These are phyloP conservation scores for Lepus oiostolus DNA, from an alignment of 2,797 vertebrate species.

Conservation along the genomic window DNA sequence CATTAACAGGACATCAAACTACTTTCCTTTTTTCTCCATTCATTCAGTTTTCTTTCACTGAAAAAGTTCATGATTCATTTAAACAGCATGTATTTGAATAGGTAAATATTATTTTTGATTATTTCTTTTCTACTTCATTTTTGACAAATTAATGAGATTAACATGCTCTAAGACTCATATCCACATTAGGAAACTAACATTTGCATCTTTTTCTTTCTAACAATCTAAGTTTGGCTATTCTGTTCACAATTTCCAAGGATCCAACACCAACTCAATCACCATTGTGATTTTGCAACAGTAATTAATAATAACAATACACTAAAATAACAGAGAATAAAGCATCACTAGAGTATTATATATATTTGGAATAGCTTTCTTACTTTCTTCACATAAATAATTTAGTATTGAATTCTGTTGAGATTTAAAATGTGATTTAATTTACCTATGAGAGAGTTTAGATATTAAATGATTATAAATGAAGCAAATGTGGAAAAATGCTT, in stretches of 20 bases:
- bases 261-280: not conserved
- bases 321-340: conserved; percentile 19
- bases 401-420: conserved; percentile 51
- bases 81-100: conserved; percentile 76
- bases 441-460: not conserved
- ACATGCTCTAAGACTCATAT: conserved; percentile 55
- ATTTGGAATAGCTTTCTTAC: conserved; percentile 10
- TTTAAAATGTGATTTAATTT: conserved; percentile 51
- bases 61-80: conserved; percentile 78
- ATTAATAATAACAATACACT: conserved; percentile 31
- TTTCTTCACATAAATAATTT: conserved; percentile 51
- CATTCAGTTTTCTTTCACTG: conserved; percentile 80
- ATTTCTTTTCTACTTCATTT: conserved; percentile 78
- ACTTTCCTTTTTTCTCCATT: conserved; percentile 47
- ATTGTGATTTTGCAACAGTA: conserved; percentile 51
- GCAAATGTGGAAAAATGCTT: too few relatives aligned
- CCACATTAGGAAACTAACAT: conserved; percentile 12
- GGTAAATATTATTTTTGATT: conserved; percentile 78
- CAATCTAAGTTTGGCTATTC: not conserved
- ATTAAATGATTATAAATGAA: too few relatives aligned
- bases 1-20: conserved; percentile 16
- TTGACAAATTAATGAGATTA: conserved; percentile 85
- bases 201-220: not conserved
- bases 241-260: not conserved
- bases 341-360: conserved; percentile 4